Percentiles rank a stretch among this genome's conserved stretches.
These are phyloP conservation scores for Rhineura floridana DNA, from an alignment of 2,113 vertebrate genomes.

Conservation along the genomic window DNA sequence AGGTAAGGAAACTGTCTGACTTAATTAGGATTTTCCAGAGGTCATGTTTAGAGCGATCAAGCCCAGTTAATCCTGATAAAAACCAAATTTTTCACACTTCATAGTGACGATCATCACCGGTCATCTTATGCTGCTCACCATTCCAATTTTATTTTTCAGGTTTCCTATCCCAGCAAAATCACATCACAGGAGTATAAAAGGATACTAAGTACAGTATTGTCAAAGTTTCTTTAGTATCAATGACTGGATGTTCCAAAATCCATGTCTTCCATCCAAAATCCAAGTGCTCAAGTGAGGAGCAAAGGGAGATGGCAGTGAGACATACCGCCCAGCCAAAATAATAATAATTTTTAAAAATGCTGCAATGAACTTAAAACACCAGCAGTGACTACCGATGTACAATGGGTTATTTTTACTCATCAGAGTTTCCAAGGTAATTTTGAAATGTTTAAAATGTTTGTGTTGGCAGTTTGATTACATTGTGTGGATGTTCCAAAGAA, in stretches of 20 bases:
- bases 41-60: constrained; percentile 6
- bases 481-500: too few relatives aligned
- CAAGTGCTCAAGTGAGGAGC: too few relatives aligned
- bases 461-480: too few relatives aligned
- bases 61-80: rapidly evolving
- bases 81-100: neutral
- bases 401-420: too few relatives aligned
- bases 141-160: neutral
- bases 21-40: constrained; percentile 18
- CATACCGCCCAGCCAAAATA: too few relatives aligned
- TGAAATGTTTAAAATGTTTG: too few relatives aligned
- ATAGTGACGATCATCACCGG: neutral
- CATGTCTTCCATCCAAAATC: too few relatives aligned
- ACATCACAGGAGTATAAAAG: neutral
- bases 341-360: too few relatives aligned
- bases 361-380: too few relatives aligned
- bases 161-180: neutral
- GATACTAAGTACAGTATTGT: neutral
- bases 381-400: too few relatives aligned
- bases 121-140: neutral
- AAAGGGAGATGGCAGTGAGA: too few relatives aligned
- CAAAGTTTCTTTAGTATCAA: neutral
- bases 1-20: constrained; percentile 1
- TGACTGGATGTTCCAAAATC: neutral
- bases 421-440: too few relatives aligned